These are phyloP conservation scores for Tipula helvola DNA, from an alignment of 2,888 invertebrate genomes.

Conservation along the genomic window DNA sequence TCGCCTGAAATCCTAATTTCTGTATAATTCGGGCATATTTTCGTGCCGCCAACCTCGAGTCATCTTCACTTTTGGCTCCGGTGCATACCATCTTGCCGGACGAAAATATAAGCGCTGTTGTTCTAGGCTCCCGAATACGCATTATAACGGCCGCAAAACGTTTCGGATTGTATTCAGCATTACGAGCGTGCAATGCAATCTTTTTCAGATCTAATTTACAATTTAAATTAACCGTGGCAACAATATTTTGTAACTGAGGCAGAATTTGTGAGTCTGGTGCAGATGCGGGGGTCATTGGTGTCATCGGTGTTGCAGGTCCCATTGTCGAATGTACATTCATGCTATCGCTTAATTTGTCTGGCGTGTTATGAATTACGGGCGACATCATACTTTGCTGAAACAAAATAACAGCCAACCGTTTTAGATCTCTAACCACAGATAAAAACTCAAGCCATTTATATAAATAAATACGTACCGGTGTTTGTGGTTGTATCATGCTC, in stretches of 20 bases:
- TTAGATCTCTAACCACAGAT: too few species aligned
- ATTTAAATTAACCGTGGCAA: slow-evolving; percentile 92
- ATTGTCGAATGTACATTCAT: slow-evolving; percentile 42
- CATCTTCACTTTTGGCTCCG: slow-evolving; percentile 70
- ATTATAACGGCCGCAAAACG: slow-evolving; percentile 98
- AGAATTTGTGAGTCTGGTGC: slow-evolving; percentile 83
- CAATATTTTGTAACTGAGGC: slow-evolving; percentile 80
- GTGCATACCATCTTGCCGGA: slow-evolving; percentile 80
- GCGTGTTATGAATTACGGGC: slow-evolving; percentile 53
- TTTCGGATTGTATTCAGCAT: slow-evolving; percentile 98
- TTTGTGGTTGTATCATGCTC: slow-evolving; percentile 80
- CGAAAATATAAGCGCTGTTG: slow-evolving; percentile 61
- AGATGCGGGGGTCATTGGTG: slow-evolving; percentile 87
- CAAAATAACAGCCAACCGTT: background rate
- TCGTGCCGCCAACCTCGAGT: slow-evolving; percentile 62
- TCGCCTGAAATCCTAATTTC: slow-evolving; percentile 65
- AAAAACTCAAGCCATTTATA: too few species aligned
- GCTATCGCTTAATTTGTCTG: slow-evolving; percentile 22
- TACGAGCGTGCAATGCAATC: slow-evolving; percentile 93
- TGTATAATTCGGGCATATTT: slow-evolving; percentile 79
- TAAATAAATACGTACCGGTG: slow-evolving; percentile 47
- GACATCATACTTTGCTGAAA: slow-evolving; percentile 75
- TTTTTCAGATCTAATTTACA: slow-evolving; percentile 93
- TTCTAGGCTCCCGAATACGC: slow-evolving; percentile 82
- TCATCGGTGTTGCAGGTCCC: slow-evolving; percentile 61